Evolutionary conservation across 2,888 invertebrate species (phyloP).

Genomic region (Agriotes lineatus): DNA sequence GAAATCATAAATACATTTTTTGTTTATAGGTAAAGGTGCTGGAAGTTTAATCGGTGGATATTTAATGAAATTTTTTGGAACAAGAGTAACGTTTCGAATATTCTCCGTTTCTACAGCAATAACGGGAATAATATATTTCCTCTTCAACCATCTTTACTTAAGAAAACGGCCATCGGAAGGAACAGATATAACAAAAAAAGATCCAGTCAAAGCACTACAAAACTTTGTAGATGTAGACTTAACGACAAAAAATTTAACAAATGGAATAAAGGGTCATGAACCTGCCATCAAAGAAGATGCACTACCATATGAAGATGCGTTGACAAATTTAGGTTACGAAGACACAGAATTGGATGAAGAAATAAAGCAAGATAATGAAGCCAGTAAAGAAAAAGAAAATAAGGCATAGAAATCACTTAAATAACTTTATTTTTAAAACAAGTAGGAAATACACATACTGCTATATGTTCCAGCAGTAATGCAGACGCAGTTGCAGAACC

Average conservation of each 20-base stretch:
- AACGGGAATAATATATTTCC: conserved; percentile 76
- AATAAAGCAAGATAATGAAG: background rate
- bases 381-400: background rate
- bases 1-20: conserved; percentile 14
- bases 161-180: conserved; percentile 70
- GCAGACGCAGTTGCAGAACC: too few relatives aligned
- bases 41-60: conserved; percentile 84
- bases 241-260: conserved; percentile 47
- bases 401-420: background rate
- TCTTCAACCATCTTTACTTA: conserved; percentile 77
- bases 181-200: conserved; percentile 72
- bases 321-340: conserved; percentile 60
- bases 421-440: background rate
- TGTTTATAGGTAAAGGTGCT: conserved; percentile 75
- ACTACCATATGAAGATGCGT: conserved; percentile 58
- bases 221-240: conserved; percentile 47
- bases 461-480: too few relatives aligned
- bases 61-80: conserved; percentile 79
- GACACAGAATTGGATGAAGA: conserved; percentile 54
- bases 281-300: conserved; percentile 50
- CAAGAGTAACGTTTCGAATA: conserved; percentile 78
- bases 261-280: conserved; percentile 35
- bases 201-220: conserved; percentile 52
- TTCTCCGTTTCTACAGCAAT: conserved; percentile 74
- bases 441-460: conserved; percentile 1